phyloP scores from a whole-genome alignment of 2,113 vertebrate species.

The Tupaia tana region DNA sequence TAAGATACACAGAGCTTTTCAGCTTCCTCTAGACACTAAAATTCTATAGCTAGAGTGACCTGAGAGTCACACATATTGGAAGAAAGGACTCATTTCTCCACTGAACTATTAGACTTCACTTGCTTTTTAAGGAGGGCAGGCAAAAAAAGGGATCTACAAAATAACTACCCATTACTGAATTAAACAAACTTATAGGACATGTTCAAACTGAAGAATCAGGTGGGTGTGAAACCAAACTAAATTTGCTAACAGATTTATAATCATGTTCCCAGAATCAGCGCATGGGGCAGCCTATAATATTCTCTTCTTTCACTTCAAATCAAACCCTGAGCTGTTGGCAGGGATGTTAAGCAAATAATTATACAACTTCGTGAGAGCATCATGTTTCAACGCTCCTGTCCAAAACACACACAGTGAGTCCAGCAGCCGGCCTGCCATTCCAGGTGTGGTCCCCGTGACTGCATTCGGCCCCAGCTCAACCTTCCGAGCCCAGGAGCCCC shows the following conservation, averaged over 20 bases:
- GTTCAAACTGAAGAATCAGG: conserved; percentile 74
- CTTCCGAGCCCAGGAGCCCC: not conserved
- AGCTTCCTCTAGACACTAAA: conserved; percentile 62
- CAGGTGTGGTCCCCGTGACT: conserved; percentile 68
- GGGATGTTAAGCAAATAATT: conserved; percentile 83
- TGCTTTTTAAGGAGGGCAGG: not conserved
- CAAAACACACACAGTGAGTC: conserved; percentile 82
- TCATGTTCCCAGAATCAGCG: conserved; percentile 67
- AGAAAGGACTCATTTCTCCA: conserved; percentile 6
- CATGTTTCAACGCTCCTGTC: conserved; percentile 78
- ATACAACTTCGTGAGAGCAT: conserved; percentile 79
- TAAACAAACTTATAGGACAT: conserved; percentile 54
- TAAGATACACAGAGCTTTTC: conserved; percentile 22
- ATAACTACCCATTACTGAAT: conserved; percentile 66
- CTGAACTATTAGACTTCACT: conserved; percentile 30
- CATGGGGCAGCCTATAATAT: conserved; percentile 70
- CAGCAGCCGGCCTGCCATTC: conserved; percentile 69
- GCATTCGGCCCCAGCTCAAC: conserved; percentile 42
- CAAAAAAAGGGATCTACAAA: conserved; percentile 67
- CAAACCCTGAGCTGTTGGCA: conserved; percentile 81
- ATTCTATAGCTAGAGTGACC: not conserved
- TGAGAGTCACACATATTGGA: not conserved
- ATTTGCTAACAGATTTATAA: conserved; percentile 82
- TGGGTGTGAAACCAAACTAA: conserved; percentile 84
- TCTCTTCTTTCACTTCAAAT: conserved; percentile 79